Base-by-base conservation (phyloP, 2,797 vertebrate genomes). In the Huso huso region DNA sequence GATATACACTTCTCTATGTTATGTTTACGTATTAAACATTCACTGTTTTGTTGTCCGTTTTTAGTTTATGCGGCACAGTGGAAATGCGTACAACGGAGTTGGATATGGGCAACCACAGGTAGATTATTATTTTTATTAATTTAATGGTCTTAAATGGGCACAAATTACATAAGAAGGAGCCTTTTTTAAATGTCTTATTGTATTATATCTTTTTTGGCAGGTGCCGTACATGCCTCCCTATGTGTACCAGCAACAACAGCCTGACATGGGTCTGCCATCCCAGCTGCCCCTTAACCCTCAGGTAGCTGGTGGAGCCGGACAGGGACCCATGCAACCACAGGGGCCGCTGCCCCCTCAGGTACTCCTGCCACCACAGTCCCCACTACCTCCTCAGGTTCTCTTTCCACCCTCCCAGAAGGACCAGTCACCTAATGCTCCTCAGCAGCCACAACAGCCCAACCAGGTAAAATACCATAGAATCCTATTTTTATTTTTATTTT, bases 241-340 rank as follows among this genome's bases (percentile, higher is more conserved):
- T 58, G 70, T 86, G 61, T 70, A 85, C 66, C 85, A 85, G 76
- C 83, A 4, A 37, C 37, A 85, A 70, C 83, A 79, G 68, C 82
- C 84, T 0, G 85, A 87, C 1, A 65, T 88, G 64, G 66, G 82
- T 15, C 65, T 84, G 68, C 82, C 77, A 57, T 80, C 84, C 37
- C 85, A 83, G 74, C 0, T 87, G 49, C 84, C 84, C 77, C 58
- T 87, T 3, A 87, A 86, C 73, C 84, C 87, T 8, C 84, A 86
- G 62, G 0, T 84, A 13, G 12, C 72, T 0, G 68, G 76, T 15
- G 55, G 55, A n/a, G 15, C 37, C 37, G 37, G 37, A 37, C 37
- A 37, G 1, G 37, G 37, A 37, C 37, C 37, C 37, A 37, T 37
- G 37, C 37, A 4, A 37, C 37, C 37, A 37, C 37, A 37, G 37